Evolutionary conservation across 2,888 invertebrate species (phyloP), one percentile per base, ranked within the genome.

Genomic region (Drosophila dives): DNA sequence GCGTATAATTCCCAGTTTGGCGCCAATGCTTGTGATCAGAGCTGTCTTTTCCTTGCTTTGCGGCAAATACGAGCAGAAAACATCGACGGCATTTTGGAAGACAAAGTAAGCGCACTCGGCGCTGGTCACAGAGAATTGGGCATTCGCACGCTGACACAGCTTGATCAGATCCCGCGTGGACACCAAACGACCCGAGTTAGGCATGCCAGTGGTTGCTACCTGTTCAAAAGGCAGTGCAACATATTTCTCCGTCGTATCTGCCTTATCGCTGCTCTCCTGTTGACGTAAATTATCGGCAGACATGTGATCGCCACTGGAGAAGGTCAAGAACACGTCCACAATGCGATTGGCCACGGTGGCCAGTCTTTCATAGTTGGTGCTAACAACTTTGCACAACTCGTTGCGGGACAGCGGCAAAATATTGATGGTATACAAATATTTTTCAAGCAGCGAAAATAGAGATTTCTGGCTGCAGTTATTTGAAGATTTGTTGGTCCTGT

Each of bases 161-260:
- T 98, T 99, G 80, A 99, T 95, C 55, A 99, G 94, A 94, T 99
- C 99, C 81, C 99, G 95, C 0, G 97, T 96, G 0, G 97, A 97
- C 29, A 95, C 96, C 51, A 96, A 93, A 80, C 97, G 94, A 1
- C 95, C 95, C 0, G 93, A 93, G 69, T 91, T 92, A 3, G 90
- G 79, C 33, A 91, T 72, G 4, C 60, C 68, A 12, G 80, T 64
- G 0, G 90, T 64, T 7, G 86, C 74, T 4, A 92, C 77, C 26
- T 91, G 85, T 29, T 92, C 92, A 53, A 87, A 90, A 0, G 92
- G 92, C 55, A 92, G 61, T 0, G 91, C 89, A 10, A 88, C 50
- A 67, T 92, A 92, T 2, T 90, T 72, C 38, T 91, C 90, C 0
- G 89, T 89, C 8, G 73, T 90, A 33, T 89, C 88, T 1, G 89